A percentile compares a stretch with the other conserved stretches of the same genome.
phyloP scores from a whole-genome alignment of 1,140 invertebrate species.

The Aleiodes sp. region DNA sequence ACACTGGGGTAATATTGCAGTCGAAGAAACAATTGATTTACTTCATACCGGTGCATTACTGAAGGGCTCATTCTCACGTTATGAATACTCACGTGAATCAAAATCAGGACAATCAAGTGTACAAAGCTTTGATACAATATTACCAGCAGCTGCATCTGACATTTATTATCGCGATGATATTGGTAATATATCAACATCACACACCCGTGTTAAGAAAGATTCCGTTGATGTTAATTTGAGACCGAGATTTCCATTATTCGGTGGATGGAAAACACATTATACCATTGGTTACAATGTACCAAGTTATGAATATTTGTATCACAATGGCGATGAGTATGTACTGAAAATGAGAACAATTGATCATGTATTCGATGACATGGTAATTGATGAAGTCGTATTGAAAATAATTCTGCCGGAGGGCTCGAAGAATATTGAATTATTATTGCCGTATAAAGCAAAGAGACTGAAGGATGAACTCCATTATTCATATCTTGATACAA shows the following conservation, averaged over 20 bases:
- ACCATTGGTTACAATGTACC: constrained; percentile 97
- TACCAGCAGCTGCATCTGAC: constrained; percentile 90
- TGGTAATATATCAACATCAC: constrained; percentile 98
- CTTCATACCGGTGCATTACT: constrained; percentile 91
- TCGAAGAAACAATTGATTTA: constrained; percentile 94
- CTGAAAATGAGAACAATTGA: constrained; percentile 94
- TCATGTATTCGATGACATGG: constrained; percentile 97
- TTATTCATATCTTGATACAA: constrained; percentile 95
- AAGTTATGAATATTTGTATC: constrained; percentile 93
- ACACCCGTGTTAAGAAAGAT: constrained; percentile 86
- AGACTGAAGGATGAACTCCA: constrained; percentile 80
- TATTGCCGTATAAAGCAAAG: constrained; percentile 83
- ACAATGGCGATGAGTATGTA: constrained; percentile 82
- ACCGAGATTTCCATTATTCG: constrained; percentile 97
- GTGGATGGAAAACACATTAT: constrained; percentile 99
- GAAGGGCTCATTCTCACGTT: constrained; percentile 94
- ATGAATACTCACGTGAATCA: constrained; percentile 94
- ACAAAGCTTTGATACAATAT: constrained; percentile 90
- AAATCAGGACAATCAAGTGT: constrained; percentile 86
- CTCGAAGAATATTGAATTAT: constrained; percentile 81
- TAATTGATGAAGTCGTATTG: constrained; percentile 89
- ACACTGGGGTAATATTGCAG: constrained; percentile 98
- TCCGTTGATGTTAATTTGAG: constrained; percentile 94
- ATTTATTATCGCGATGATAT: constrained; percentile 98
- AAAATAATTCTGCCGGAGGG: constrained; percentile 97